Percentiles rank a stretch among this genome's conserved stretches.
Conservation (phyloP, 2,113 vertebrate genomes). For the Hyaena hyaena region DNA sequence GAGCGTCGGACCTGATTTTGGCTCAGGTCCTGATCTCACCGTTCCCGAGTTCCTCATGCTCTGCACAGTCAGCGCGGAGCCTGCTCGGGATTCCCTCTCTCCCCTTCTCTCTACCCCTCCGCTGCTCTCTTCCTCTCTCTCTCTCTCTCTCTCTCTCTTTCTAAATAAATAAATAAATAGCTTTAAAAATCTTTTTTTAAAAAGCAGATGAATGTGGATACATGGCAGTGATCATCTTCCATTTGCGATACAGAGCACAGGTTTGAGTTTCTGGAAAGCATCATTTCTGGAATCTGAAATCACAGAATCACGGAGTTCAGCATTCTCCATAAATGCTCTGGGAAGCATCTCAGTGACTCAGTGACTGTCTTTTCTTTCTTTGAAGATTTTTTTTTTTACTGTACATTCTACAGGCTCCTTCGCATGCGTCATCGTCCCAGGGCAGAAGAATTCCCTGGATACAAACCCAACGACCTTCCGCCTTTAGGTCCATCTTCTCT, state of each 20-base stretch:
- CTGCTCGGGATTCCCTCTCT: no score
- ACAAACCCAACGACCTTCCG: neutral
- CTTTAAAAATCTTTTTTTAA: no score
- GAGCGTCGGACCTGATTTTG: no score
- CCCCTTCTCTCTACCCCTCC: no score
- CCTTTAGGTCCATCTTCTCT: constrained; percentile 14
- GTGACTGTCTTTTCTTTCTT: neutral
- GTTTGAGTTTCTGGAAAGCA: constrained; percentile 2
- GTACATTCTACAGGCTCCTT: constrained; percentile 4
- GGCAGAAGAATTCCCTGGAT: neutral
- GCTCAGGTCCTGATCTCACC: no score
- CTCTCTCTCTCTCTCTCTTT: no score
- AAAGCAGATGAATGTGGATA: neutral
- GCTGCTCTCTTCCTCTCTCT: no score
- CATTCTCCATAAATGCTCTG: neutral
- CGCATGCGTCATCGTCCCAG: neutral
- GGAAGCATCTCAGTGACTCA: neutral
- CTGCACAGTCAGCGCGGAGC: no score
- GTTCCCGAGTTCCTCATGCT: no score
- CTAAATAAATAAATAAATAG: no score
- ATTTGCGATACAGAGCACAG: neutral
- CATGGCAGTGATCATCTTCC: neutral
- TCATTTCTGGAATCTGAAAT: constrained; percentile 47
- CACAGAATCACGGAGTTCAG: neutral
- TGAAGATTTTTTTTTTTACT: constrained; percentile 15